Conservation (phyloP, 2,797 vertebrate species). For the Cuculus canorus region DNA sequence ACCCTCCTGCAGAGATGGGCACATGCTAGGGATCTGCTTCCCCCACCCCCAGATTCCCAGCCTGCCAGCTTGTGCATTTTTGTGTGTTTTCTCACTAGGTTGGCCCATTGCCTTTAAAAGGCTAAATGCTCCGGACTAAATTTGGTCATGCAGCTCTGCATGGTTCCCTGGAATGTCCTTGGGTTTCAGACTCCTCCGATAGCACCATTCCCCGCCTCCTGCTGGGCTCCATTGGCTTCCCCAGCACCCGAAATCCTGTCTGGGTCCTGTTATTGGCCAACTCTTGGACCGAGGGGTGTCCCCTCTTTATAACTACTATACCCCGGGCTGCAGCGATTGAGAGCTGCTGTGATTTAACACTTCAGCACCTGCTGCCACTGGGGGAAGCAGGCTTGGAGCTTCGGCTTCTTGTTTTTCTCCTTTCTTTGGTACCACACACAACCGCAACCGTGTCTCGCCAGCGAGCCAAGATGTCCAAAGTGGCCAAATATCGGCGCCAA, state of each 20-base stretch:
- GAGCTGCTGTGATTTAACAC: slow-evolving; percentile 49
- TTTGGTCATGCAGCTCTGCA: slow-evolving; percentile 95
- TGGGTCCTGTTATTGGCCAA: slow-evolving; percentile 67
- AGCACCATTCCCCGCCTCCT: slow-evolving; percentile 77
- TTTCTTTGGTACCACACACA: slow-evolving; percentile 4
- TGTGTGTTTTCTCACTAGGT: slow-evolving; percentile 73
- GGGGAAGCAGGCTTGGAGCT: slow-evolving; percentile 9
- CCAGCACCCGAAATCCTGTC: background rate
- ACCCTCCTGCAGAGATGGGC: background rate
- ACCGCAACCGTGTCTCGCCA: slow-evolving; percentile 46
- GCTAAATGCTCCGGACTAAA: slow-evolving; percentile 93
- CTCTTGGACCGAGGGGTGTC: slow-evolving; percentile 23
- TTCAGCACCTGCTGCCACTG: slow-evolving; percentile 58
- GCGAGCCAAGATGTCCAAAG: slow-evolving; percentile 85
- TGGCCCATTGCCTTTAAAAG: slow-evolving; percentile 97
- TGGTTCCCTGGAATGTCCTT: slow-evolving; percentile 98
- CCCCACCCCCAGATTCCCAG: background rate
- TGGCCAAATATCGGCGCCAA: slow-evolving; percentile 91
- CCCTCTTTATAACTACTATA: slow-evolving; percentile 21
- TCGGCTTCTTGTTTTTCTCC: slow-evolving; percentile 13
- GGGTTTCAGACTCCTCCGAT: slow-evolving; percentile 86
- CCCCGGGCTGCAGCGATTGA: background rate
- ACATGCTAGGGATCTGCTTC: background rate
- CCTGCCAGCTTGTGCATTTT: slow-evolving; percentile 62
- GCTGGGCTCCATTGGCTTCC: slow-evolving; percentile 68